Evolutionary conservation across 2,888 invertebrate species (phyloP).

Genomic region (Bursaphelenchus okinawaensis): DNA sequence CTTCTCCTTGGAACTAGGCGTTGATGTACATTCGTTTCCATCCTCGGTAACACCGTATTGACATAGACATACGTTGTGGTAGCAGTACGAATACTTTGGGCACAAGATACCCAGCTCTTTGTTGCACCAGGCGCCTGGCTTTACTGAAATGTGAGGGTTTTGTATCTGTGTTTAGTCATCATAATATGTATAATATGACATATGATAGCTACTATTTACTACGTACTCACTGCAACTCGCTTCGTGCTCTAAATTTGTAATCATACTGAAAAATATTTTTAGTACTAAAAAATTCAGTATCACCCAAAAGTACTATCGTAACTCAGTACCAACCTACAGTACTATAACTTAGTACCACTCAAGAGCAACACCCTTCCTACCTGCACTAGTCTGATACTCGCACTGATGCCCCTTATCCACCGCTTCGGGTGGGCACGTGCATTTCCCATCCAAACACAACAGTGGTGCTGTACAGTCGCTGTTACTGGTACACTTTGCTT

Average conservation of each 20-base stretch:
- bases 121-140: conserved; percentile 41
- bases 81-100: conserved; percentile 31
- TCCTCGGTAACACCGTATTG: conserved; percentile 22
- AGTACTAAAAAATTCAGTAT: conserved; percentile 23
- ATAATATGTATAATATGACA: no score
- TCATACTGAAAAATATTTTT: no score
- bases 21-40: background rate
- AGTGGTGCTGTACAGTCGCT: conserved; percentile 24
- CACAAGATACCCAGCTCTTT: conserved; percentile 25
- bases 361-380: background rate
- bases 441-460: conserved; percentile 28
- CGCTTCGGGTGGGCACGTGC: conserved; percentile 29
- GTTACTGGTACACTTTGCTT: background rate
- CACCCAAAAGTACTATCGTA: conserved; percentile 1
- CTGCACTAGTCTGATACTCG: background rate
- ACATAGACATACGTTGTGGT: conserved; percentile 32
- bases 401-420: background rate
- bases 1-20: background rate
- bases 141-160: no score
- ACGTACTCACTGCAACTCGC: no score
- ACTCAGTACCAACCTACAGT: no score
- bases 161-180: background rate
- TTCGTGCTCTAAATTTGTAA: no score
- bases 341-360: no score
- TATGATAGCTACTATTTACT: no score